Conservation (phyloP, 2,113 vertebrate genomes). For the Picathartes gymnocephalus region DNA sequence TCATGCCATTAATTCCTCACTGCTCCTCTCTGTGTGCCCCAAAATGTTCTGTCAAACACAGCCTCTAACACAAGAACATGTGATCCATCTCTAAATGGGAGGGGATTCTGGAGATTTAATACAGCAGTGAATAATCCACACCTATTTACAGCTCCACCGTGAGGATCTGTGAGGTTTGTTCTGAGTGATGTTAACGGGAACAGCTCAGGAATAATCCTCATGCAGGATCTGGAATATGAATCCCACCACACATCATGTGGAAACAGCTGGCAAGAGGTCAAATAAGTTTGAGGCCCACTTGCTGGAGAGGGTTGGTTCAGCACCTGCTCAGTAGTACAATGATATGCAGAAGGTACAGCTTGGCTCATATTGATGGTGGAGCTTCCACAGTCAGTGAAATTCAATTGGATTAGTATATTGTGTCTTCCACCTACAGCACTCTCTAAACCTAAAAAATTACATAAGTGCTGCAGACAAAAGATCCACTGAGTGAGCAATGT, state of each 20-base stretch:
- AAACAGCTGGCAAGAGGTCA: not conserved
- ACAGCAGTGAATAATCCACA: not conserved
- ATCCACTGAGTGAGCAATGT: not conserved
- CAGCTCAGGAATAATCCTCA: not conserved
- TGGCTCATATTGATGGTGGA: not conserved
- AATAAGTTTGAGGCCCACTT: not conserved
- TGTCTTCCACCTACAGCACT: not conserved
- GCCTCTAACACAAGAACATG: not conserved
- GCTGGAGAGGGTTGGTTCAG: not conserved
- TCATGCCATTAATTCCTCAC: not conserved
- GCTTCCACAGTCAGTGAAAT: not conserved
- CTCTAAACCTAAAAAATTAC: not conserved
- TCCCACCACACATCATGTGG: fast-evolving
- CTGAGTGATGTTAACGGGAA: not conserved
- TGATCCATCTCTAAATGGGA: not conserved
- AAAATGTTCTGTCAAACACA: not conserved
- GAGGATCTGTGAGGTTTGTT: not conserved
- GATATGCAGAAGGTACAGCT: not conserved
- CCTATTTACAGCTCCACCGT: not conserved
- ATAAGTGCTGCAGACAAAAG: not conserved
- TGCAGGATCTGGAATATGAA: not conserved
- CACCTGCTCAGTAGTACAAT: not conserved
- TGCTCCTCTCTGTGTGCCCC: not conserved
- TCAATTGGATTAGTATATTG: not conserved
- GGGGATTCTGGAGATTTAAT: not conserved